These are phyloP conservation scores for Pteria penguin DNA, from an alignment of 2,888 invertebrate genomes.

Conservation along the genomic window DNA sequence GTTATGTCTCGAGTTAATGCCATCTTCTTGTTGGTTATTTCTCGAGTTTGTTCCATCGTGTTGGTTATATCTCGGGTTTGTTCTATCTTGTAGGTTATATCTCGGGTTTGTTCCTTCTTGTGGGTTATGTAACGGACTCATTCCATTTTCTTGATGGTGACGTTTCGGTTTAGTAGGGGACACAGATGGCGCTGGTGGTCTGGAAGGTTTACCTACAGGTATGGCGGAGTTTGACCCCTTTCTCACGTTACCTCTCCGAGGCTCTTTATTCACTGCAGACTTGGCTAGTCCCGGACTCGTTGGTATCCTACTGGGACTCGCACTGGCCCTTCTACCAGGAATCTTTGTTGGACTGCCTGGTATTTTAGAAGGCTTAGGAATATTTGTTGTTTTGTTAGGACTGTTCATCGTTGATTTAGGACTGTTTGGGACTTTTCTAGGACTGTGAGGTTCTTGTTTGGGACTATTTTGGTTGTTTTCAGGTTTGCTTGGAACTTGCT, in stretches of 20 bases:
- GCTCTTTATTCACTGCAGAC: background rate
- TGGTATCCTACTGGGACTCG: slow-evolving; percentile 31
- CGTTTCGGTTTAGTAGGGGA: background rate
- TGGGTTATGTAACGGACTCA: too few species aligned
- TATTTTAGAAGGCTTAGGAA: too few species aligned
- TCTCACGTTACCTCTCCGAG: background rate
- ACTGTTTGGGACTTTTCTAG: slow-evolving; percentile 22
- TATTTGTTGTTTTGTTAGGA: slow-evolving; percentile 9
- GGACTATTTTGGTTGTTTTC: slow-evolving; percentile 1
- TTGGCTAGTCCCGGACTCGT: slow-evolving; percentile 1
- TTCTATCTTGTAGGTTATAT: too few species aligned
- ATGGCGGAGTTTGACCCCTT: background rate
- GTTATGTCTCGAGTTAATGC: too few species aligned
- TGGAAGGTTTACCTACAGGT: background rate
- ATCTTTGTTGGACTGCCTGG: too few species aligned
- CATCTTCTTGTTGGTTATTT: too few species aligned
- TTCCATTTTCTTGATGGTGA: too few species aligned
- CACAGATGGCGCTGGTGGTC: background rate
- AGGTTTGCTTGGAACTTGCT: too few species aligned
- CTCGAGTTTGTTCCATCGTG: too few species aligned
- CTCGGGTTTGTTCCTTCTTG: too few species aligned
- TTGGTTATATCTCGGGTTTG: too few species aligned
- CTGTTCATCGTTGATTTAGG: too few species aligned
- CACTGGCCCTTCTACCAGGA: slow-evolving; percentile 23
- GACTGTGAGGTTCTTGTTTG: slow-evolving; percentile 19